These are phyloP conservation scores for Mobula birostris DNA, from an alignment of 2,113 vertebrate genomes.

Conservation along the genomic window DNA sequence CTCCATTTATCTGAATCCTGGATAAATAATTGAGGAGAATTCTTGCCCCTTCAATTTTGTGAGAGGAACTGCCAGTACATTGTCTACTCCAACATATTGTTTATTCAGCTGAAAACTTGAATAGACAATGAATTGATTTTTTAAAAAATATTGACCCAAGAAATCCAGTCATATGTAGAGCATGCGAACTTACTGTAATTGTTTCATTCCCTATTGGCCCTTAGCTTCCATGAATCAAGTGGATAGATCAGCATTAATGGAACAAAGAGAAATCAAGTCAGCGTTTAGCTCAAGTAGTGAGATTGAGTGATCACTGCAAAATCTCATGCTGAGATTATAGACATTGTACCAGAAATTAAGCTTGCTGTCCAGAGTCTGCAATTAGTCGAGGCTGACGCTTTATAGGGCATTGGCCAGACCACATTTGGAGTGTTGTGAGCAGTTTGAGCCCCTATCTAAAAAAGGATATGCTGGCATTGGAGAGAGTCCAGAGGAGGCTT, in stretches of 20 bases:
- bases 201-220: neutral
- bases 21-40: neutral
- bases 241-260: neutral
- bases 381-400: neutral
- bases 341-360: neutral
- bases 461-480: too few species aligned
- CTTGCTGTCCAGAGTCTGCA: neutral
- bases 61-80: neutral
- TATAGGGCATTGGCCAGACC: too few species aligned
- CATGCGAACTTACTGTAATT: neutral
- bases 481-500: too few species aligned
- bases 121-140: neutral
- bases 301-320: neutral
- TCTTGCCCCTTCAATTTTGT: neutral
- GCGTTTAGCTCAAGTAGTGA: neutral
- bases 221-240: neutral
- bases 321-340: neutral
- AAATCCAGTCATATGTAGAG: neutral
- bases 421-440: too few species aligned
- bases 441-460: too few species aligned
- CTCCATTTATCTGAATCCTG: neutral
- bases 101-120: constrained; percentile 1
- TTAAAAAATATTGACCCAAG: neutral
- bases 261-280: neutral
- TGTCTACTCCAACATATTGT: neutral